These are phyloP conservation scores for Ernsta delagoae DNA, from an alignment of 2,888 invertebrate genomes.

Conservation along the genomic window DNA sequence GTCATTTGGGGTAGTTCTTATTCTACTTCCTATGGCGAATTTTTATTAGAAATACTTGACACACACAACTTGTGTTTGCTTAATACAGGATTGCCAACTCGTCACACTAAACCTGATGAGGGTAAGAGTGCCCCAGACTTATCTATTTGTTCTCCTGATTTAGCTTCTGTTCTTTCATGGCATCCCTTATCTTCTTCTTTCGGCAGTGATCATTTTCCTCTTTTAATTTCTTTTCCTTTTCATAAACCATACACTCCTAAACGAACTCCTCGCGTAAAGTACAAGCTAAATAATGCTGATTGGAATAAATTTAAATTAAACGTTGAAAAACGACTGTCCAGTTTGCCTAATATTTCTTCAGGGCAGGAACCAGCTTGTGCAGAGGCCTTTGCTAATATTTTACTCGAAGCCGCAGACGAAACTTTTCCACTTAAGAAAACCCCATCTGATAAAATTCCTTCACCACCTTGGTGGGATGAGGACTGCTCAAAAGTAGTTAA, in stretches of 20 bases:
- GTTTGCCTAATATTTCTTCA: not conserved
- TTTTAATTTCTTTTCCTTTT: slow-evolving; percentile 1
- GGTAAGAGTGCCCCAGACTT: not conserved
- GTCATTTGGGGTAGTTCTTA: not conserved
- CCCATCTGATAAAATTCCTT: not conserved
- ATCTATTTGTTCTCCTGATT: slow-evolving; percentile 9
- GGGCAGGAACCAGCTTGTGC: not conserved
- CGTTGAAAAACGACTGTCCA: not conserved
- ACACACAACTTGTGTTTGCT: not conserved
- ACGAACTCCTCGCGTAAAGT: not conserved
- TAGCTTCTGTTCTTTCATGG: slow-evolving; percentile 11
- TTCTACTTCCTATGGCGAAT: not conserved
- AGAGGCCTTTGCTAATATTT: not conserved
- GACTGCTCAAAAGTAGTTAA: not conserved
- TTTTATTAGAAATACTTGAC: not conserved
- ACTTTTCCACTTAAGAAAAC: not conserved
- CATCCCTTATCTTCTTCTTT: slow-evolving; percentile 11
- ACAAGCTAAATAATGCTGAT: not conserved
- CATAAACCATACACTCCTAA: not conserved
- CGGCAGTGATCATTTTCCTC: slow-evolving; percentile 12
- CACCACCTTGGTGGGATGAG: not conserved
- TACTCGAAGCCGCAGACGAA: not conserved
- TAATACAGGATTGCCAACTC: not conserved
- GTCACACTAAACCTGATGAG: not conserved
- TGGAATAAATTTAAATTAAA: not conserved